Base-by-base conservation (phyloP, 2,113 vertebrate species). In the Tyto alba region DNA sequence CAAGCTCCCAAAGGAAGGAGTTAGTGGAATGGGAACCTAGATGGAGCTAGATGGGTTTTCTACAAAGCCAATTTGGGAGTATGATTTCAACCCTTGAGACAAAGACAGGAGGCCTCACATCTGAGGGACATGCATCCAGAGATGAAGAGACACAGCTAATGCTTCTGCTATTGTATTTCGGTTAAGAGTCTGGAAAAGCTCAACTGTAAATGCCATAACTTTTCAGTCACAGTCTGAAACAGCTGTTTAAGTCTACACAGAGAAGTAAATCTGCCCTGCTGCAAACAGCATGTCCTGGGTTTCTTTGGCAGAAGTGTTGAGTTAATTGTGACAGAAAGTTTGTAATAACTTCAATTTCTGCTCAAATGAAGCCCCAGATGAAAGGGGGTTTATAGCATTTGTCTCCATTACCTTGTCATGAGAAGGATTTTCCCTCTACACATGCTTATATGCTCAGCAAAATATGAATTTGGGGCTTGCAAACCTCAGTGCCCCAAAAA, bases 291-390 rank as follows among this genome's bases (percentile, higher is more conserved):
- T 22, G 80, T 60, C 69, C 87, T 22, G 77, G 48, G 19, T 76
- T 89, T 10, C 72, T 93, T 83, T 94, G 91, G 84, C 74, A 82
- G 53, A 41, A 89, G 87, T 56, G 82, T 32, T 92, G 93, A 97
- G 84, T 89, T 96, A 87, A 96, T 88, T 50, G 91, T 91, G 89
- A 66, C 67, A 89, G 81, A 93, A 68, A 36, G 77, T 48, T 85
- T 80, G 84, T 56, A 64, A 45, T 67, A 75, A 45, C 27, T 81
- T 68, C 81, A 78, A 64, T 56, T 91, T 72, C 85, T 93, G 86
- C 86, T 75, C 64, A 55, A 91, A 40, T 29, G 1, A 25, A 85
- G 68, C 45, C 79, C 57, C 55, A 57, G 19, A 90, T 92, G 72
- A 89, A 77, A 96, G 55, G 29, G 15, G 1, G 7, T 22, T 1